These are phyloP conservation scores for Ernsta delagoae DNA, from an alignment of 2,888 invertebrate genomes.

Conservation along the genomic window DNA sequence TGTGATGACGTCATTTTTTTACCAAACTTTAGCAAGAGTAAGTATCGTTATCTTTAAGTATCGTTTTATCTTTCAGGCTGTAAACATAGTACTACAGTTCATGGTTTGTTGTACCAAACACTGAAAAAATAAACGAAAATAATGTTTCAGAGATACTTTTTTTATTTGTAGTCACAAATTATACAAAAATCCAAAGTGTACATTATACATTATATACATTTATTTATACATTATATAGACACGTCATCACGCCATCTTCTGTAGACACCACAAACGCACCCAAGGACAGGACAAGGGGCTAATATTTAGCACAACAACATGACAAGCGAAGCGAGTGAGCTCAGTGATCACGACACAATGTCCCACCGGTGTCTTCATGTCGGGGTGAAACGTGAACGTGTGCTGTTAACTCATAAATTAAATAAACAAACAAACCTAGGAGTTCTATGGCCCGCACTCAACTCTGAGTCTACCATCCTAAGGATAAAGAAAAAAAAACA, in stretches of 20 bases:
- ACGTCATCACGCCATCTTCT: no score
- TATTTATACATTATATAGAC: no score
- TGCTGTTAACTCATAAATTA: constrained; percentile 79
- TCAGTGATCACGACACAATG: constrained; percentile 44
- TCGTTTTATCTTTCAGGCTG: no score
- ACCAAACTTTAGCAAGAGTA: no score
- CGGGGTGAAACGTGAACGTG: constrained; percentile 54
- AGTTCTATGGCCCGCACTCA: constrained; percentile 83
- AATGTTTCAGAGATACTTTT: no score
- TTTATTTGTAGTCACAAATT: no score
- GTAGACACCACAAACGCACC: constrained; percentile 26
- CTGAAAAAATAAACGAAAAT: no score
- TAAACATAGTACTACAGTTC: no score
- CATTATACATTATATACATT: no score
- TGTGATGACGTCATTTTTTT: not conserved
- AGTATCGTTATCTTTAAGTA: no score
- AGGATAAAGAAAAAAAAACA: constrained; percentile 64
- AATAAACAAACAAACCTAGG: constrained; percentile 87
- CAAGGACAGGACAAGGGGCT: constrained; percentile 33
- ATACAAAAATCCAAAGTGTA: no score
- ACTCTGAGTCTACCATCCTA: constrained; percentile 86
- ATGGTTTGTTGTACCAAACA: no score
- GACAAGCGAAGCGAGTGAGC: constrained; percentile 64
- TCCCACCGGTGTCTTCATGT: constrained; percentile 44
- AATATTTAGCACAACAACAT: constrained; percentile 52